Base-by-base conservation (phyloP, 2,113 vertebrate species). In the Dascyllus trimaculatus region DNA sequence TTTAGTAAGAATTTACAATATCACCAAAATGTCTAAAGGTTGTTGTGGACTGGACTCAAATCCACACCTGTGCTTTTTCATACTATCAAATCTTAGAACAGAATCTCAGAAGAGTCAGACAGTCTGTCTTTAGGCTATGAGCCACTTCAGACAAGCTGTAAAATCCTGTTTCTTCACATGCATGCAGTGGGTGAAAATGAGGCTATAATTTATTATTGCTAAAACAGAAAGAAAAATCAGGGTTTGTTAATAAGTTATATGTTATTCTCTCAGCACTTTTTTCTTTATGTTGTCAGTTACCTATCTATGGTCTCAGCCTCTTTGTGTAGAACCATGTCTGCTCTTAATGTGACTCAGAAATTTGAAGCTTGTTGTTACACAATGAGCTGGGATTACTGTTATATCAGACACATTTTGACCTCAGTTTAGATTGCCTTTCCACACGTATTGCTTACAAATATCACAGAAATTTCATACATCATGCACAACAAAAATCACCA, bases 61-160 rank as follows among this genome's bases (percentile, higher is more conserved):
- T 73, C 43, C 8, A 58, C 14, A 51, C 73, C 32, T 69, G 2
- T 3, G 38, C 0, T 66, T 56, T 78, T 82, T 74, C 15, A 68
- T n/a, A 32, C 32, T 35, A 15, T 5, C 8, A 73, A 26, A 81
- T 80, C 58, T 51, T 35, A 53, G 8, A 73, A 68, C 51, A 40
- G 5, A 24, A 57, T 51, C 19, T 71, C 18, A 54, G 57, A 65
- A 59, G 22, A 69, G 21, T 73, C 29, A 49, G 10, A 26, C 43
- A 61, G 46, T 32, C 38, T 24, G 43, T 59, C 38, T 74, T 59
- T 51, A 40, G 59, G 52, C 52, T 26, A 29, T 45, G 11, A 59
- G 51, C 45, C 43, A 51, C 79, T 75, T 73, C 63, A 43, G 75
- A 64, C 62, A 57, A 63, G 66, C 21, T 21, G 26, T 32, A 40